Evolutionary conservation across 2,797 vertebrate species (phyloP), one percentile per base, ranked within the genome.

Genomic region (Girardinus metallicus): DNA sequence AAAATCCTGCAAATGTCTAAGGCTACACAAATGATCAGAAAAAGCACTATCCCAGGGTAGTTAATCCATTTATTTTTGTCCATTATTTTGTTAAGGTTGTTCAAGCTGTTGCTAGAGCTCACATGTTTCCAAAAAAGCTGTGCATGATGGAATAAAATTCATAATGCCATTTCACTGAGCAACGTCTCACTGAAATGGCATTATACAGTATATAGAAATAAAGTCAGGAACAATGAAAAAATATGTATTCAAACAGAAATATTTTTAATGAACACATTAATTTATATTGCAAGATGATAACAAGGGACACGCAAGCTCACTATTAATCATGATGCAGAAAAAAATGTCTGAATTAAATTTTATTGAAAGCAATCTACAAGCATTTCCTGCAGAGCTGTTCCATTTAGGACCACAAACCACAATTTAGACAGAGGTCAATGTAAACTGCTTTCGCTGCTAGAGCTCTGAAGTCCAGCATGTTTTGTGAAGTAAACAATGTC

Each of bases 1-100:
- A 13, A 78, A 83, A 80, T 77, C 31, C 23, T 16, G 16, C 46
- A 84, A 81, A 84, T 66, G 49, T 77, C 80, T 41, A 39, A 15
- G 47, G 47, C 39, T 75, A 12, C 26, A 29, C 62, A 57, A 71
- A 57, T 49, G 43, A 66, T 36, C 12, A n/a, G 21, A 36, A 16
- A 31, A 34, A 29, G 21, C 13, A 12, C 13, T 74, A 2, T 53
- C 73, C 12, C 46, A 46, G 49, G 79, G 64, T 36, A 53, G 76
- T 47, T 44, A 53, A 44, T 68, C 72, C 6, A 36, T 46, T 55
- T 16, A 5, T 18, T 29, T 43, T 81, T 46, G 16, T 46, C 2
- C 23, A 21, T 46, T 11, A 47, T 21, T 64, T 23, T 64, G 57
- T 34, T 26, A 64, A 47, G 9, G 23, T 12, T 47, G 75, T 41